phyloP scores from a whole-genome alignment of 2,113 vertebrate species.

The Vanacampus margaritifer region DNA sequence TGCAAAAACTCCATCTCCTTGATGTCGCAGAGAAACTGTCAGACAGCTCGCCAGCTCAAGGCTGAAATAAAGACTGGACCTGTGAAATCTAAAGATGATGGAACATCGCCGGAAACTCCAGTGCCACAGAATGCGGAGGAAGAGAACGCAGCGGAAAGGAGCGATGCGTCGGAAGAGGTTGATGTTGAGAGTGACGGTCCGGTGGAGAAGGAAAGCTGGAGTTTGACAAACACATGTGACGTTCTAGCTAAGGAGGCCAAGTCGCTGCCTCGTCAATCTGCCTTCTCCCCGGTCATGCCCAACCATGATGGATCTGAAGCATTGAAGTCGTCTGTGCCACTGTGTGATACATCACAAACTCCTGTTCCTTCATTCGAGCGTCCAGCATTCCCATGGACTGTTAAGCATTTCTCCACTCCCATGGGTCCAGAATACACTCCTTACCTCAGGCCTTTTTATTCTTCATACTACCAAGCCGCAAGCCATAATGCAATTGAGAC shows the following conservation, averaged over 20 bases:
- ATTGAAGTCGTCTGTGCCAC: slow-evolving; percentile 54
- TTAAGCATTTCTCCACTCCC: neutral
- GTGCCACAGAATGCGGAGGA: slow-evolving; percentile 29
- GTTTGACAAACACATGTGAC: slow-evolving; percentile 3
- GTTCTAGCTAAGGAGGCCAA: slow-evolving; percentile 33
- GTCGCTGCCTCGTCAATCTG: slow-evolving; percentile 70
- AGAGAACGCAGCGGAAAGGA: slow-evolving; percentile 18
- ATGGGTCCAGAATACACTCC: slow-evolving; percentile 73
- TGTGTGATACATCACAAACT: slow-evolving; percentile 56
- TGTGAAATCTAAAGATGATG: slow-evolving; percentile 33
- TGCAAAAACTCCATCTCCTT: slow-evolving; percentile 97
- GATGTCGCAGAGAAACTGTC: slow-evolving; percentile 81
- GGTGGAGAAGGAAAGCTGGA: slow-evolving; percentile 20
- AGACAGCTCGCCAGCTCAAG: slow-evolving; percentile 66
- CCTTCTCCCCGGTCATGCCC: slow-evolving; percentile 76
- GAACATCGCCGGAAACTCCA: slow-evolving; percentile 16
- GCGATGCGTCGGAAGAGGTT: slow-evolving; percentile 39
- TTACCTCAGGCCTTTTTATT: slow-evolving; percentile 75
- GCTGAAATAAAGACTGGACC: slow-evolving; percentile 16
- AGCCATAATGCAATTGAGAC: slow-evolving; percentile 57
- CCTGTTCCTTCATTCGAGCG: slow-evolving; percentile 73
- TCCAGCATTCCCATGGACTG: slow-evolving; percentile 74
- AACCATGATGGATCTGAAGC: slow-evolving; percentile 54
- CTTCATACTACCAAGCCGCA: slow-evolving; percentile 76
- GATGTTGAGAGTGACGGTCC: slow-evolving; percentile 45